These are phyloP conservation scores for Tangara arthus DNA, from an alignment of 2,797 vertebrate species.

Conservation along the genomic window DNA sequence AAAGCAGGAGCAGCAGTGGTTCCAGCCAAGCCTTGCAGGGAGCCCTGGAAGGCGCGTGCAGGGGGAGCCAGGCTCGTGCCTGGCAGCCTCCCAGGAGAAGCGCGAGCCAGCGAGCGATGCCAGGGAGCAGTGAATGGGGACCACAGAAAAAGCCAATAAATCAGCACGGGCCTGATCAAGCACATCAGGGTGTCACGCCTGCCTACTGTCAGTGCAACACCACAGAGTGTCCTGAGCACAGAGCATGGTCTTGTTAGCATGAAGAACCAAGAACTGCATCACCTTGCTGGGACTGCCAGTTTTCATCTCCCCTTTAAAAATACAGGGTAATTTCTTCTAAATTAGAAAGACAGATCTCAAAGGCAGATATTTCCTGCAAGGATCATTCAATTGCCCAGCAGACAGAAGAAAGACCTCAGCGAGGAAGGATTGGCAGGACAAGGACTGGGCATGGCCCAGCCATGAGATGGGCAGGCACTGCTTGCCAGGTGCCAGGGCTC, in stretches of 20 bases:
- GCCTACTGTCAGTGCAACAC: background rate
- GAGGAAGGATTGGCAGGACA: background rate
- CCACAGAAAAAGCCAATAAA: background rate
- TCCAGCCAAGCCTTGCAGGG: background rate
- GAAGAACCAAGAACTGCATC: background rate
- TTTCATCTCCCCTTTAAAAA: background rate
- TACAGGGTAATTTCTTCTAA: background rate
- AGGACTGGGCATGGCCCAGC: background rate
- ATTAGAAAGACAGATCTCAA: background rate
- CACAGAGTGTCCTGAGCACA: accelerated
- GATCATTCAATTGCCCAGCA: accelerated
- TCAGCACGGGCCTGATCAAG: background rate
- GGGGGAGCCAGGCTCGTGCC: background rate
- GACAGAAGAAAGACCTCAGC: background rate
- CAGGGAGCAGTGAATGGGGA: constrained; percentile 11
- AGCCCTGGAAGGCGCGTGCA: background rate
- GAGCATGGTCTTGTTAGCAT: background rate
- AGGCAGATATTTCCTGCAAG: background rate
- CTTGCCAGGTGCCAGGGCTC: background rate
- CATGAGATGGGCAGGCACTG: background rate
- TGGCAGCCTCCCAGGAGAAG: constrained; percentile 20
- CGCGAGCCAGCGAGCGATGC: accelerated
- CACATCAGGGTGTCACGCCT: background rate
- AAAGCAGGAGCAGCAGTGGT: accelerated
- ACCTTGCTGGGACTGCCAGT: background rate